Evolutionary conservation across 2,113 vertebrate genomes (phyloP), one percentile per base, ranked within the genome.

Genomic region (Psilopsiagon aurifrons): DNA sequence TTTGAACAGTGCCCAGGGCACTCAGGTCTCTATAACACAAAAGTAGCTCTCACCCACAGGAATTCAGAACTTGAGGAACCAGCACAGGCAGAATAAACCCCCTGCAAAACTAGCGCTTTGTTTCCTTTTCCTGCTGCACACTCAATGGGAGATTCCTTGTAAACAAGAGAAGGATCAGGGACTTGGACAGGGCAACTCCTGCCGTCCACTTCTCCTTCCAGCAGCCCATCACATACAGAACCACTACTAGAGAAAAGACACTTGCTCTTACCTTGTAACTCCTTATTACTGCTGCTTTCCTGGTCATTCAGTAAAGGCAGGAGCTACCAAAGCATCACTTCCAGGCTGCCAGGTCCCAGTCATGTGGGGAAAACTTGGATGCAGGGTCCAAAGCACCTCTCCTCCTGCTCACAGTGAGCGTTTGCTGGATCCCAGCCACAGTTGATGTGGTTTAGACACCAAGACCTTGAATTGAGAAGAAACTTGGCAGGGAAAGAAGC

Each of bases 371-470:
- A 8, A 63, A 66, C 73, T 29, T 17, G 62, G 51, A 16, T 9
- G 16, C 29, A 7, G 68, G 22, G 24, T 80, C 44, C 4, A 2
- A 47, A 46, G 20, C 14, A 12, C 14, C 57, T 12, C 46, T 62
- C 54, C 35, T 74, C 49, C 51, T 17, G 43, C 13, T 59, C 57
- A n/a, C 33, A n/a, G 57, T 9, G 8, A 59, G 57, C 33, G 22
- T 35, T 59, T 59, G 33, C 33, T 59, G 20, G 20, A 23, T 35
- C 33, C 57, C 69, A 28, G 75, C 46, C 39, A 2, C 60, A 19
- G 83, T 11, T 2, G 15, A 27, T 9, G 0, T 0, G 29, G 31
- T 17, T 27, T 25, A 24, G 41, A 33, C 16, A 0, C 23, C 13
- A 7, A 62, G 28, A 23, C 0, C 1, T 18, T 33, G 41, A 33